phyloP scores from a whole-genome alignment of 2,888 invertebrate species.

The Rhogogaster chlorosoma region DNA sequence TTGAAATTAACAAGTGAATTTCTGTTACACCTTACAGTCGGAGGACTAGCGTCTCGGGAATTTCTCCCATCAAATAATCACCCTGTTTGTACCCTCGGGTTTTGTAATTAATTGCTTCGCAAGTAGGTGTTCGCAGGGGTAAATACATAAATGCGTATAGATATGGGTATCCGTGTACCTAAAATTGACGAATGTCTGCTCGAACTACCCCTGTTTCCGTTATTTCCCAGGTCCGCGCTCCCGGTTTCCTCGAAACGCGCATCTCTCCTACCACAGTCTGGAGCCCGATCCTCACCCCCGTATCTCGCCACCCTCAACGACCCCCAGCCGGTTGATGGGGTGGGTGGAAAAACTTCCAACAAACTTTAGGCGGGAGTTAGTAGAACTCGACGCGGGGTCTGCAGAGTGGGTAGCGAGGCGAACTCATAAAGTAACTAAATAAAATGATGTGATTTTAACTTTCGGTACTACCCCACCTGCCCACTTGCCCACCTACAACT shows the following conservation, averaged over 20 bases:
- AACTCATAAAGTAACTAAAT: conserved; percentile 51
- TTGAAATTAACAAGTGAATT: neutral
- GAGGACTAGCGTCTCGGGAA: neutral
- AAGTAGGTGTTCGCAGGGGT: neutral
- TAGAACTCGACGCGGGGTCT: conserved; percentile 38
- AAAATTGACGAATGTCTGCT: conserved; percentile 15
- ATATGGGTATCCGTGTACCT: neutral
- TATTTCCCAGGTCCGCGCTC: conserved; percentile 12
- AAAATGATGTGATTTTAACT: conserved; percentile 52
- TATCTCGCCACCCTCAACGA: conserved; percentile 7
- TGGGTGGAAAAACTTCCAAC: conserved; percentile 51
- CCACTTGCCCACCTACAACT: conserved; percentile 17
- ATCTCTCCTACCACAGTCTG: conserved; percentile 35
- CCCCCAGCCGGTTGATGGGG: conserved; percentile 2
- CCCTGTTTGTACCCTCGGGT: neutral
- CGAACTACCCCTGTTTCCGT: conserved; percentile 37
- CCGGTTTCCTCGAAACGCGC: conserved; percentile 24
- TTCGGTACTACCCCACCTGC: conserved; percentile 29
- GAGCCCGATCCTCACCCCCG: neutral
- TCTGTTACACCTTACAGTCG: neutral
- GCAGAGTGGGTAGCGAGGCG: conserved; percentile 40
- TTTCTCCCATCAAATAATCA: conserved; percentile 10
- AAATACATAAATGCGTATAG: neutral
- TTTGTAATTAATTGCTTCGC: neutral
- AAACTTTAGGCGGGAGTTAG: conserved; percentile 54